Conservation (phyloP, 2,113 vertebrate genomes). For the Cercopithecus mona region DNA sequence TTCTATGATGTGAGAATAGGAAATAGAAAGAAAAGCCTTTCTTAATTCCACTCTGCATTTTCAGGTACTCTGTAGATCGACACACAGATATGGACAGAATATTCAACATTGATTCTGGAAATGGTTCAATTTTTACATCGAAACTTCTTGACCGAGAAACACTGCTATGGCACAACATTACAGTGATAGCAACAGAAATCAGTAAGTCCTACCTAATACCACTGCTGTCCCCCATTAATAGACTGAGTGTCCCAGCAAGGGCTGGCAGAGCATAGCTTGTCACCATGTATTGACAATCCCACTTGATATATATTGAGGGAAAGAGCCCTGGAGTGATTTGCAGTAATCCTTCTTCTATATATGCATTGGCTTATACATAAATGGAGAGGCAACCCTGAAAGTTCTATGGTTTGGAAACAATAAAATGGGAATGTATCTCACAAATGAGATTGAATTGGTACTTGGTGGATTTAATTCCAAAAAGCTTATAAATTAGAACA, state of each 20-base stretch:
- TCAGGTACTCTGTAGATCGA: conserved; percentile 96
- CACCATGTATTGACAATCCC: not conserved
- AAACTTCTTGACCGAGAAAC: conserved; percentile 94
- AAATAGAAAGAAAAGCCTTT: conserved; percentile 64
- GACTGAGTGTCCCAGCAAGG: conserved; percentile 57
- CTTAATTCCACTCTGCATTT: conserved; percentile 76
- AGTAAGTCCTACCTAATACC: conserved; percentile 87
- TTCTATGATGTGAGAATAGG: conserved; percentile 62
- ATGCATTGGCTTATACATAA: not conserved
- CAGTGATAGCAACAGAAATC: conserved; percentile 94
- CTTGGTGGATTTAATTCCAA: not conserved
- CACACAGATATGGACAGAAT: conserved; percentile 97
- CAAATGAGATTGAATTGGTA: not conserved
- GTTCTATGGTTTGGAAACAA: not conserved
- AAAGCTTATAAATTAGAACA: conserved; percentile 4
- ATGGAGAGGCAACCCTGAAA: not conserved
- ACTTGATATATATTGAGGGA: conserved; percentile 55
- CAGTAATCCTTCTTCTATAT: not conserved
- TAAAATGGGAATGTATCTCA: not conserved
- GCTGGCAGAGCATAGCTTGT: not conserved
- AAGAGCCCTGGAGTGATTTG: not conserved
- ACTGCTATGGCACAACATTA: conserved; percentile 96
- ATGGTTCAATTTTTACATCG: conserved; percentile 95
- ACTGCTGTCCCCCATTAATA: not conserved
- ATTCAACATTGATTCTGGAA: conserved; percentile 95